These are phyloP conservation scores for Aythya baeri DNA, from an alignment of 2,113 vertebrate species.

Conservation along the genomic window DNA sequence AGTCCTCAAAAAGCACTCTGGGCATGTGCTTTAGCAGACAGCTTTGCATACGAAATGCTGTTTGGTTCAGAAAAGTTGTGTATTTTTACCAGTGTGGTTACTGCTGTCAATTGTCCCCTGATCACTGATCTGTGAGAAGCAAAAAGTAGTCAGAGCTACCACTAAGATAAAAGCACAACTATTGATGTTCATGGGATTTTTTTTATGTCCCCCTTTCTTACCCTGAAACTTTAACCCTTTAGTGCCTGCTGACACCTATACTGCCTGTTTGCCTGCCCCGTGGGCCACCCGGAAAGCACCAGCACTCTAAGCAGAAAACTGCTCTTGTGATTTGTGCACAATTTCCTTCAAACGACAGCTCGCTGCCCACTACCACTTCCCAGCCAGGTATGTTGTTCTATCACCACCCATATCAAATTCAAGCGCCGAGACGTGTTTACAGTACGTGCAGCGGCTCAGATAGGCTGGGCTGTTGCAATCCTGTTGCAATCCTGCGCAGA, in stretches of 20 bases:
- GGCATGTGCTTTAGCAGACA: background rate
- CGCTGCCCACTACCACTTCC: background rate
- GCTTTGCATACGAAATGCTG: slow-evolving; percentile 30
- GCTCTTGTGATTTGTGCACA: background rate
- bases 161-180: background rate
- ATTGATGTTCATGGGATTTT: background rate
- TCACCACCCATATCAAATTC: slow-evolving; percentile 18
- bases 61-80: background rate
- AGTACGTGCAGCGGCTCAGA: slow-evolving; percentile 65
- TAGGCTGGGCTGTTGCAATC: slow-evolving; percentile 67
- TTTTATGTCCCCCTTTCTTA: background rate
- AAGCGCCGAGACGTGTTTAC: background rate
- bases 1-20: slow-evolving; percentile 26
- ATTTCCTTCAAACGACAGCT: background rate
- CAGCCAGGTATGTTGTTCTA: slow-evolving; percentile 38
- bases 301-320: background rate
- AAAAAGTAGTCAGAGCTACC: background rate
- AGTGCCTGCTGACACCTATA: background rate
- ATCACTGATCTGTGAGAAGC: background rate
- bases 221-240: background rate
- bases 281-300: slow-evolving; percentile 36
- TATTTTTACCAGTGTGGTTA: slow-evolving; percentile 18
- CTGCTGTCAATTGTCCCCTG: background rate
- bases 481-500: slow-evolving; percentile 61
- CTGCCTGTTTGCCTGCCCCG: background rate